Evolutionary conservation across 2,888 invertebrate species (phyloP).

Genomic region (Gryllus longicercus): DNA sequence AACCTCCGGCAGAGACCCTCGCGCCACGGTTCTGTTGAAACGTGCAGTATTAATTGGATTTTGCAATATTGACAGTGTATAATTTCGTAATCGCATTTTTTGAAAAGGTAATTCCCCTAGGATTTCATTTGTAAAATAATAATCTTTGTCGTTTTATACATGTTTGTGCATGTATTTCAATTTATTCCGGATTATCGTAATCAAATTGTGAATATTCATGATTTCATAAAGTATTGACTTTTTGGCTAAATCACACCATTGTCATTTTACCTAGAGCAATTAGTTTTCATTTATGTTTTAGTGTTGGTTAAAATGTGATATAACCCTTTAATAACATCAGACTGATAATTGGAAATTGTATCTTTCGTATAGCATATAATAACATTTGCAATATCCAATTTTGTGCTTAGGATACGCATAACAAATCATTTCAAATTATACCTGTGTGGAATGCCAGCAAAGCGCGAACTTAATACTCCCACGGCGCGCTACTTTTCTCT

Average conservation of each 20-base stretch:
- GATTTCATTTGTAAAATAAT: slow-evolving; percentile 17
- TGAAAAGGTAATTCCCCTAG: not conserved
- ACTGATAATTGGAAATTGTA: slow-evolving; percentile 17
- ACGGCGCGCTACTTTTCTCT: too few species aligned
- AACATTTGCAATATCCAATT: slow-evolving; percentile 3
- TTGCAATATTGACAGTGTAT: slow-evolving; percentile 17
- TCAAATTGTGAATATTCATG: slow-evolving; percentile 2
- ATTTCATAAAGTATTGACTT: slow-evolving; percentile 17
- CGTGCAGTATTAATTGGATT: not conserved
- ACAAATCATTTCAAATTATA: not conserved
- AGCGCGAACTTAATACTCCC: too few species aligned
- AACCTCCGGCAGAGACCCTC: not conserved
- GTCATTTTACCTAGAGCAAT: slow-evolving; percentile 3
- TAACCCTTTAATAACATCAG: slow-evolving; percentile 17
- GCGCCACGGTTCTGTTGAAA: not conserved
- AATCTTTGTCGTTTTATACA: slow-evolving; percentile 9
- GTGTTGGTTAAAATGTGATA: not conserved
- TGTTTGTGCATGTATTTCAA: slow-evolving; percentile 17
- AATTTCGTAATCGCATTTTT: not conserved
- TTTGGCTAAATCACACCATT: slow-evolving; percentile 2
- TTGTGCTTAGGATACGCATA: not conserved
- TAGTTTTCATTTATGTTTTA: not conserved
- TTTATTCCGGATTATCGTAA: slow-evolving; percentile 17
- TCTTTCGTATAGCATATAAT: not conserved
- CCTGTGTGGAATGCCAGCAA: not conserved